A percentile compares a stretch with the other conserved stretches of the same genome.
phyloP scores from a whole-genome alignment of 1,140 invertebrate species.

The Musca domestica region DNA sequence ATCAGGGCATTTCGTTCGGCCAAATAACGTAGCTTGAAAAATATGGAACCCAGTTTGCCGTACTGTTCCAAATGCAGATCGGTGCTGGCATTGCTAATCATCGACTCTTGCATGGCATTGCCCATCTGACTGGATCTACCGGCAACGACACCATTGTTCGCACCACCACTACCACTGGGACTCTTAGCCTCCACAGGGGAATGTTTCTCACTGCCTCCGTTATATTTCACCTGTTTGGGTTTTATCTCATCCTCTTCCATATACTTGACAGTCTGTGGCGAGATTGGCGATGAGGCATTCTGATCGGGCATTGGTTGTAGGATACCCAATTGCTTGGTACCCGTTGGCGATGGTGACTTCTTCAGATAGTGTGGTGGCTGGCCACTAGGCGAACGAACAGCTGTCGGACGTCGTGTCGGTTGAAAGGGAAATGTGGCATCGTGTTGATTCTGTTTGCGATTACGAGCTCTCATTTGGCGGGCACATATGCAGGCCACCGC shows the following conservation, averaged over 20 bases:
- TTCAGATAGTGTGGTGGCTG: slow-evolving; percentile 75
- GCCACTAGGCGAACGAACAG: slow-evolving; percentile 62
- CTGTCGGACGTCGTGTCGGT: slow-evolving; percentile 60
- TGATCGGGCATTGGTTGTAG: slow-evolving; percentile 54
- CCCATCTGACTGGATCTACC: slow-evolving; percentile 1
- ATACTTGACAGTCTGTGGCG: slow-evolving; percentile 44
- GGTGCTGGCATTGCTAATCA: slow-evolving; percentile 53
- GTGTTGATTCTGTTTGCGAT: slow-evolving; percentile 49
- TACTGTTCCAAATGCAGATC: slow-evolving; percentile 55
- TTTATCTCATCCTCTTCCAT: slow-evolving; percentile 45
- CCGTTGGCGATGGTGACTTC: slow-evolving; percentile 84
- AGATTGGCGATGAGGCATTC: slow-evolving; percentile 41
- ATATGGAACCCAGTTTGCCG: slow-evolving; percentile 75
- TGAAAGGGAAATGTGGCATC: slow-evolving; percentile 58
- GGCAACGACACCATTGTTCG: not conserved
- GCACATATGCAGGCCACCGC: slow-evolving; percentile 50
- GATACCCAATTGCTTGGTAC: slow-evolving; percentile 57
- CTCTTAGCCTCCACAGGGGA: slow-evolving; percentile 46
- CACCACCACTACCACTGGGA: slow-evolving; percentile 27
- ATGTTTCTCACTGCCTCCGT: slow-evolving; percentile 20
- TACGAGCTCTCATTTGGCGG: slow-evolving; percentile 45
- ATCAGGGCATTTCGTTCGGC: slow-evolving; percentile 85
- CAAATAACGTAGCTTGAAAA: slow-evolving; percentile 85
- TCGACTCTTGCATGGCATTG: slow-evolving; percentile 48
- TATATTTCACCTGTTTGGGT: slow-evolving; percentile 31